These are phyloP conservation scores for Drosophila bocqueti DNA, from an alignment of 1,140 invertebrate species.

Conservation along the genomic window DNA sequence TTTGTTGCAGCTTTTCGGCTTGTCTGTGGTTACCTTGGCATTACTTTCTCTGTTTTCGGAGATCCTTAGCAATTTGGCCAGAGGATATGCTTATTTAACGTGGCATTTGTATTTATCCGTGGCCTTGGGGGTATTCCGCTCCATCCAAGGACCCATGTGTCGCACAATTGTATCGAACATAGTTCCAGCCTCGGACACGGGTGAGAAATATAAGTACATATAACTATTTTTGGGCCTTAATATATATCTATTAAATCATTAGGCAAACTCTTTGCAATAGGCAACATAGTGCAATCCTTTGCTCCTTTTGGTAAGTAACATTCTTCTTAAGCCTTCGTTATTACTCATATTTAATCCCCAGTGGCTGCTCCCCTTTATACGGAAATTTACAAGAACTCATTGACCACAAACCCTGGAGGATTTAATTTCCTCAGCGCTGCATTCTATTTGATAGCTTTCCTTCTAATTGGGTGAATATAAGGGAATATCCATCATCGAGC, in stretches of 20 bases:
- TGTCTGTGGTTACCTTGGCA: slow-evolving; percentile 70
- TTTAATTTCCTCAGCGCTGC: slow-evolving; percentile 86
- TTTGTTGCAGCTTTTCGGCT: slow-evolving; percentile 58
- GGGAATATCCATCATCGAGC: background rate
- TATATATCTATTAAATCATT: background rate
- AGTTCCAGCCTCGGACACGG: slow-evolving; percentile 88
- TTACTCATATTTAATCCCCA: slow-evolving; percentile 14
- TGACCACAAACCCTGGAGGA: slow-evolving; percentile 86
- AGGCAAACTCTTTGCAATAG: slow-evolving; percentile 88
- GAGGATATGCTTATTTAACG: slow-evolving; percentile 86
- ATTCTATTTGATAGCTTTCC: slow-evolving; percentile 79
- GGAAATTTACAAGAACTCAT: slow-evolving; percentile 87
- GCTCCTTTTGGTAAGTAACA: slow-evolving; percentile 83
- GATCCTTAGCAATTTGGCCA: slow-evolving; percentile 84
- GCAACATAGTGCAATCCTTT: slow-evolving; percentile 88
- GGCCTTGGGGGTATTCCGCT: slow-evolving; percentile 86
- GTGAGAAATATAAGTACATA: slow-evolving; percentile 79
- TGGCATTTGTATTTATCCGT: slow-evolving; percentile 88
- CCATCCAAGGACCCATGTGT: slow-evolving; percentile 87
- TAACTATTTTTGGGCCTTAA: background rate
- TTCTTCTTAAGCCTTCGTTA: background rate
- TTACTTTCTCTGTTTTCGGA: slow-evolving; percentile 76
- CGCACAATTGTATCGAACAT: slow-evolving; percentile 89
- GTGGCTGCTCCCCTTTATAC: slow-evolving; percentile 88
- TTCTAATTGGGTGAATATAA: slow-evolving; percentile 86